Evolutionary conservation across 2,888 invertebrate genomes (phyloP), one percentile per base, ranked within the genome.

Genomic region (Mayetiola destructor): DNA sequence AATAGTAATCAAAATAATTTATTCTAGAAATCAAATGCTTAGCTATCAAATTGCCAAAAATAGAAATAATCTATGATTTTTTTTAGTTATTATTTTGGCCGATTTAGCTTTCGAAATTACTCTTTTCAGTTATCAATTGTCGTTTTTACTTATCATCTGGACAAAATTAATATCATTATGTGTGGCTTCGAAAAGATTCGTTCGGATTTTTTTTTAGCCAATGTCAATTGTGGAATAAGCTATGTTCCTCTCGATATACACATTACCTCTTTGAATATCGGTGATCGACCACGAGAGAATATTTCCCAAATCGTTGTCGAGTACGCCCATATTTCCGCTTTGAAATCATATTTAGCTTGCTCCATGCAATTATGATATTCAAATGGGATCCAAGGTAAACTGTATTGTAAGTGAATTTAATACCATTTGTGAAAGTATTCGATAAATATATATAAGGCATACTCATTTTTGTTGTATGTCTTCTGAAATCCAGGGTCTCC

Each of bases 221-320:
- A n/a, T n/a, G n/a, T n/a, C n/a, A n/a, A n/a, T n/a, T n/a, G n/a
- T n/a, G n/a, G n/a, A n/a, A n/a, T n/a, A n/a, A n/a, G n/a, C n/a
- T n/a, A n/a, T n/a, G n/a, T n/a, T n/a, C n/a, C n/a, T n/a, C n/a
- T n/a, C n/a, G 39, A 5, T 6, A 18, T 16, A 18, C 21, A 12
- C 4, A 12, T 42, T 42, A 52, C 52, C 12, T 56, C 52, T 57
- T 65, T 74, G 16, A 73, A 72, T 0, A 73, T 66, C 0, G 76
- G 75, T 20, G 73, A 72, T 55, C 74, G 76, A 1, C 92, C 93
- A 63, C 80, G 83, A 0, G 85, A 84, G 73, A 93, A 94, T 63
- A 94, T 85, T 71, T 94, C 89, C 89, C 92, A 94, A 18, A 93
- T 69, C 0, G 92, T 92, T 3, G 93, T 94, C 0, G 88, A 90